Conservation (phyloP, 2,113 vertebrate species). For the Elephas maximus region DNA sequence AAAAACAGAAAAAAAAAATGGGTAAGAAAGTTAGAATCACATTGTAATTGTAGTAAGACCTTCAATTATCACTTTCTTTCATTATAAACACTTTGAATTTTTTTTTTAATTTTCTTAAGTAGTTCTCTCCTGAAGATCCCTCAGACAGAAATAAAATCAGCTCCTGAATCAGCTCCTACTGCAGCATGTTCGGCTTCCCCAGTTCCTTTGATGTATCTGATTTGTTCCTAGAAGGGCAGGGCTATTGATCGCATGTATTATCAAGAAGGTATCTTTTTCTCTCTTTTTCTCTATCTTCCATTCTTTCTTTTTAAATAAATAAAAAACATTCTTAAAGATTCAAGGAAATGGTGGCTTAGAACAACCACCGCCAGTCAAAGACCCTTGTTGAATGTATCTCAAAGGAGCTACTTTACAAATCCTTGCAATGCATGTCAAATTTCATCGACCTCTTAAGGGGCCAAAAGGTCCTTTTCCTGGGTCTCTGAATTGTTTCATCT, state of each 20-base stretch:
- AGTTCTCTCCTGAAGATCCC: background rate
- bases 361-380: conserved; percentile 62
- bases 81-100: background rate
- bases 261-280: background rate
- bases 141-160: conserved; percentile 29
- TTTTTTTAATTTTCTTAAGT: background rate
- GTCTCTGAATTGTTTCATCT: conserved; percentile 78
- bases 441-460: conserved; percentile 69
- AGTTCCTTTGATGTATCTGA: background rate
- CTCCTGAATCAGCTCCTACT: background rate
- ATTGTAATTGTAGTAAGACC: background rate
- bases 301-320: conserved; percentile 33
- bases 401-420: conserved; percentile 73
- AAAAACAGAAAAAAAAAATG: background rate
- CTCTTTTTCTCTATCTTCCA: background rate
- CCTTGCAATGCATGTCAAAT: conserved; percentile 68
- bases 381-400: conserved; percentile 52
- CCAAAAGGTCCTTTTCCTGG: conserved; percentile 81
- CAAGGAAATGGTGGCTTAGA: conserved; percentile 51
- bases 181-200: background rate
- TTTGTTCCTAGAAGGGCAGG: conserved; percentile 24
- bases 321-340: background rate
- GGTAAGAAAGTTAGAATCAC: background rate
- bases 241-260: background rate
- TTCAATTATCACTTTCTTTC: conserved; percentile 36